Evolutionary conservation across 2,888 invertebrate genomes (phyloP), one percentile per base, ranked within the genome.

Genomic region (Labia minor): DNA sequence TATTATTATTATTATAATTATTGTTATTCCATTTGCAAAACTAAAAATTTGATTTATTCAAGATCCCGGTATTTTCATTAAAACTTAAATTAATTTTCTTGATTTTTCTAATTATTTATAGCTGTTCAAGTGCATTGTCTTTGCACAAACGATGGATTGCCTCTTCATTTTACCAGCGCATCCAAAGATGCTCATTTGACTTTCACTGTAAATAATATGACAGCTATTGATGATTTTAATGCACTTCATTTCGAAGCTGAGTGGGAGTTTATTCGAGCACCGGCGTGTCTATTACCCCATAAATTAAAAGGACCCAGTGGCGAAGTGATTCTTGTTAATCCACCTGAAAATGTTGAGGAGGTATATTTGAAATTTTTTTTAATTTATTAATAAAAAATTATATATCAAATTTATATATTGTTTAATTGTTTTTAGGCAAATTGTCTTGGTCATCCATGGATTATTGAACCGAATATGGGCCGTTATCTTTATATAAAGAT

Each of bases 191-290:
- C 91, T 14, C 92, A 92, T 75, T 81, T 94, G 37, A 86, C 88
- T 73, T 92, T 94, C 74, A 86, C 87, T 71, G 88, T 92, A 16
- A 82, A 85, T 67, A 86, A 88, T 72, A 92, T 95, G 95, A 85
- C 88, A 70, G 86, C 92, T 1, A 80, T 88, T 18, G 92, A 94
- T 74, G 91, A 95, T 80, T 92, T 91, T 76, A 85, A 90, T 68
- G 87, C 88, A 64, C 83, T 93, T 71, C 88, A 87, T 74, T 91
- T 94, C 77, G 91, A 92, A 76, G 92, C 89, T 4, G 85, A 85
- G 61, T 92, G 89, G 77, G 91, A 91, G 75, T 92, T 92, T 73
- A 82, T 91, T 11, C 84, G 88, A 73, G 80, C 85, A 63, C 84
- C 85, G n/a, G 82, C 84, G 0, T 92, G 92, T 74, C 82, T 85